Evolutionary conservation across 30 jellyfish, hydroid and myxozoan genomes (phyloP), one percentile per base, ranked within the genome.

Genomic region (Nemopilema nomurai): DNA sequence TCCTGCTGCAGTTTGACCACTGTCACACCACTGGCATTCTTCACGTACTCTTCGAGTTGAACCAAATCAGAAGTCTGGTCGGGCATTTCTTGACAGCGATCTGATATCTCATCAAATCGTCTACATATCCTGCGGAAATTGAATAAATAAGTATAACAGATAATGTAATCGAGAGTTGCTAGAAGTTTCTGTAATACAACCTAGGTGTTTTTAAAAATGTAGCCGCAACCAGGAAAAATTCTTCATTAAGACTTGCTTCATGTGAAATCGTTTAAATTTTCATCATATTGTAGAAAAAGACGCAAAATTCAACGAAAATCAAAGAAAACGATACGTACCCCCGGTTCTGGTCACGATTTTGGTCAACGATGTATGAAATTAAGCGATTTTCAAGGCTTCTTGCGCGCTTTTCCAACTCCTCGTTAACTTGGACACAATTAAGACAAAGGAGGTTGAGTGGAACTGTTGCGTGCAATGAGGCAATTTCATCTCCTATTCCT

Each of bases 71-170:
- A 66, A 16, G 97, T 93, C 33, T 81, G 73, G 51, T 93, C 98
- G 0, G 98, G 97, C 89, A 88, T 93, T 75, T 93, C 98, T 78
- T 93, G 98, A 74, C 98, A 93, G 41, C 91, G 76, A 57, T 93
- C 98, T 0, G 97, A 93, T 16, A 93, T 88, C 62, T 87, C 96
- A 52, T 93, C 98, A 51, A 81, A 93, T 32, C 88, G 49, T 52
- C 75, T 75, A 74, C 98, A 93, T 28, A 93, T 82, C 68, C 98
- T 93, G 86, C 30, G 51, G 26, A 66, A 65, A 74, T 19, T 24
- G 8, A 67, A 41, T 13, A 73, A 73, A 50, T 69, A n/a, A n/a
- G n/a, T n/a, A n/a, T n/a, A n/a, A n/a, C n/a, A n/a, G n/a, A n/a
- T n/a, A n/a, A n/a, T n/a, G n/a, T n/a, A n/a, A n/a, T n/a, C n/a